Evolutionary conservation across 2,113 vertebrate genomes (phyloP).

Genomic region (Oreocharis arfaki): DNA sequence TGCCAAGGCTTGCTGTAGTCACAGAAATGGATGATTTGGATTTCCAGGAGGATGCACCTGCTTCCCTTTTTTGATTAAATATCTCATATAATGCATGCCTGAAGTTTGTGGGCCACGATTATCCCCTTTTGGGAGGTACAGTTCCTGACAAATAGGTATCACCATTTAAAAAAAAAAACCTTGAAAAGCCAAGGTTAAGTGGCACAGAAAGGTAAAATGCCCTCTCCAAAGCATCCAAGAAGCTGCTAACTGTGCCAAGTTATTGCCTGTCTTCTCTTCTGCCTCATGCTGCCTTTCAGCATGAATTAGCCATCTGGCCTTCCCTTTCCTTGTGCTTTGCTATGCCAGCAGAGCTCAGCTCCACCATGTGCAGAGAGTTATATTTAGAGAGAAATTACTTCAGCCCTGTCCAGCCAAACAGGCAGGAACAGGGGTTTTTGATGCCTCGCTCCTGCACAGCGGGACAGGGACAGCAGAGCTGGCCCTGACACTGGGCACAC

Average conservation of each 20-base stretch:
- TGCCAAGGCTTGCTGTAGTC: neutral
- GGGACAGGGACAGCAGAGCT: neutral
- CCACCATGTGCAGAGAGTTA: neutral
- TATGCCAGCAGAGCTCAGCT: neutral
- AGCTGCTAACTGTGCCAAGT: neutral
- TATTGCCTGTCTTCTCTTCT: neutral
- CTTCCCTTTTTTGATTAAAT: neutral
- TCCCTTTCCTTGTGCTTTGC: neutral
- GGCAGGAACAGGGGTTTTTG: neutral
- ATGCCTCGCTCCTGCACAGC: neutral
- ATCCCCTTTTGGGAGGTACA: neutral
- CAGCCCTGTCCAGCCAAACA: neutral
- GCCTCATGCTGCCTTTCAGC: slow-evolving; percentile 19
- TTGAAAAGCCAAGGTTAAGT: neutral
- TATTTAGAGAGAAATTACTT: slow-evolving; percentile 30
- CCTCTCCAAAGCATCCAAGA: neutral
- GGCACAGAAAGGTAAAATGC: neutral
- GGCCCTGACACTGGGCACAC: fast-evolving
- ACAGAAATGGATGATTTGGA: neutral
- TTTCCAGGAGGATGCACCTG: neutral
- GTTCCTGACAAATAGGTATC: neutral
- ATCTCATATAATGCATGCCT: neutral
- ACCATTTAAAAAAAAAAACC: neutral
- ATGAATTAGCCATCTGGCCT: slow-evolving; percentile 37
- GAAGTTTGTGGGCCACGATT: neutral